Evolutionary conservation across 2,797 vertebrate species (phyloP).

Genomic region (Alauda arvensis): DNA sequence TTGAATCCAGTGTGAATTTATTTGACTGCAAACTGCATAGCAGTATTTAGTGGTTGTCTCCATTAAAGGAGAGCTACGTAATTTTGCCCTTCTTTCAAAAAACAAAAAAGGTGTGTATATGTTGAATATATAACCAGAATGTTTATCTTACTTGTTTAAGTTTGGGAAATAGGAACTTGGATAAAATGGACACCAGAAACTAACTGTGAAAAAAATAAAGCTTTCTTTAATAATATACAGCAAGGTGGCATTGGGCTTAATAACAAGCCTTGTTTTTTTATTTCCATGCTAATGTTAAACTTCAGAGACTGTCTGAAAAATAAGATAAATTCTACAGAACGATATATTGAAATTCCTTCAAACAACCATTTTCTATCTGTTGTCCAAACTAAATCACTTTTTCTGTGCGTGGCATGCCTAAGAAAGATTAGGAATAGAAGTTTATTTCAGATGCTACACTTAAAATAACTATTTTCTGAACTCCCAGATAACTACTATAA

Average conservation of each 20-base stretch:
- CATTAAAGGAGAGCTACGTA: not conserved
- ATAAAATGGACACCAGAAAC: not conserved
- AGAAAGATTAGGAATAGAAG: not conserved
- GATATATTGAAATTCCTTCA: not conserved
- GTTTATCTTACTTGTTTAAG: not conserved
- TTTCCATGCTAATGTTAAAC: not conserved
- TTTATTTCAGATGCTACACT: not conserved
- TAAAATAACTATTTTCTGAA: not conserved
- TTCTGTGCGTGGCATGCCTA: not conserved
- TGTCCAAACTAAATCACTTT: not conserved
- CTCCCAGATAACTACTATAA: not conserved
- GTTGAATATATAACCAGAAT: not conserved
- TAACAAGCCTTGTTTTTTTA: fast-evolving
- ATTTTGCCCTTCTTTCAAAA: not conserved
- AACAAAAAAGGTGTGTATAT: fast-evolving
- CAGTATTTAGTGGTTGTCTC: not conserved
- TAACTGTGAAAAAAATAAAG: not conserved
- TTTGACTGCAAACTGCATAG: not conserved
- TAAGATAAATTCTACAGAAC: not conserved
- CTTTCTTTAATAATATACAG: not conserved
- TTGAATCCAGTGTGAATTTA: not conserved
- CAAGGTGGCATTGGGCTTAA: not conserved
- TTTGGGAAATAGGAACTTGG: not conserved
- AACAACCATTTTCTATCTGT: not conserved
- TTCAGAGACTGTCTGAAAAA: not conserved